These are phyloP conservation scores for Dynastes maya DNA, from an alignment of 2,888 invertebrate genomes.

Conservation along the genomic window DNA sequence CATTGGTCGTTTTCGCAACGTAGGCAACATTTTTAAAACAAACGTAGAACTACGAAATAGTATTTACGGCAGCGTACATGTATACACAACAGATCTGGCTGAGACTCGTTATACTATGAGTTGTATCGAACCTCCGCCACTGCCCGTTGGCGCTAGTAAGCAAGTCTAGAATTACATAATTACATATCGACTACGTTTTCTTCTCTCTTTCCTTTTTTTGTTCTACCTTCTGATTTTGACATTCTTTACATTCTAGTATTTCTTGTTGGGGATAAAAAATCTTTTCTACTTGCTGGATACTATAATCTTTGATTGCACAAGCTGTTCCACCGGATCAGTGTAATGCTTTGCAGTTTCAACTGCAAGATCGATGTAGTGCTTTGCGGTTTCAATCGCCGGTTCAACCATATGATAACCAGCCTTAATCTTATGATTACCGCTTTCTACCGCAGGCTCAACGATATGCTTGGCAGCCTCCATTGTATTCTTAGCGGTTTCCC, in stretches of 20 bases:
- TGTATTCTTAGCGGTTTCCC: constrained; percentile 61
- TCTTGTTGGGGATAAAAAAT: constrained; percentile 54
- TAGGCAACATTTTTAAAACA: no score
- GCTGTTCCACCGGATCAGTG: constrained; percentile 58
- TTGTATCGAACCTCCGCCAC: no score
- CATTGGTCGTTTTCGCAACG: no score
- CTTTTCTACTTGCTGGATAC: constrained; percentile 63
- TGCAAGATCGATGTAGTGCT: constrained; percentile 56
- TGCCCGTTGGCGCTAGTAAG: no score
- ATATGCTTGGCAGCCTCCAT: constrained; percentile 58
- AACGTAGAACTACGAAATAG: no score
- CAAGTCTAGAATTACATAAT: not conserved
- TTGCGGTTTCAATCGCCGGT: constrained; percentile 54
- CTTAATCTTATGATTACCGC: constrained; percentile 55
- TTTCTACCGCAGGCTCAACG: constrained; percentile 57
- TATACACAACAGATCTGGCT: no score
- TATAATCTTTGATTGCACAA: constrained; percentile 63
- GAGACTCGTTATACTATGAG: no score
- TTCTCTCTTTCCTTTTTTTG: not conserved
- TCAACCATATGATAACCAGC: constrained; percentile 61
- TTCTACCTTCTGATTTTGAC: not conserved
- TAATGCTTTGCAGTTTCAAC: constrained; percentile 58
- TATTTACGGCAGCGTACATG: no score
- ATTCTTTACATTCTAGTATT: constrained; percentile 28
- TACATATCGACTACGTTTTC: not conserved